A percentile compares a stretch with the other conserved stretches of the same genome.
These are phyloP conservation scores for Penaeus monodon DNA, from an alignment of 2,888 invertebrate genomes.

Conservation along the genomic window DNA sequence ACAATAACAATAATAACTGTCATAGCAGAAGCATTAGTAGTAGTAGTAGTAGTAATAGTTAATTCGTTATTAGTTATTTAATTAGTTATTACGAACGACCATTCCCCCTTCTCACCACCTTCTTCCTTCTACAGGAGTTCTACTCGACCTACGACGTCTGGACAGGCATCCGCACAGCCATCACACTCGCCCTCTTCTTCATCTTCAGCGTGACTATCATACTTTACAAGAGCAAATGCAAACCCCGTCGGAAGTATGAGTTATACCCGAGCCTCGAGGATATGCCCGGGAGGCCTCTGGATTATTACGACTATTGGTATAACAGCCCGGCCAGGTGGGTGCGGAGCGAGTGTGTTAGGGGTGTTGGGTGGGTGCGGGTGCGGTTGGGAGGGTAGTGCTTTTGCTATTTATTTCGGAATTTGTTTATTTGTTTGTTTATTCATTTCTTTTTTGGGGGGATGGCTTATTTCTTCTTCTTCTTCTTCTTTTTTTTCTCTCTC, in stretches of 20 bases:
- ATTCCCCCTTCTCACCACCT: not conserved
- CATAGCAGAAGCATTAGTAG: too few species aligned
- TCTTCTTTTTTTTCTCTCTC: too few species aligned
- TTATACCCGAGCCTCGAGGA: slow-evolving; percentile 64
- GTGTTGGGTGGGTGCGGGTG: not conserved
- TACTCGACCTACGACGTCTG: slow-evolving; percentile 93
- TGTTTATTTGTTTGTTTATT: too few species aligned
- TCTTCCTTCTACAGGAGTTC: slow-evolving; percentile 75
- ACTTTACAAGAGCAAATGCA: slow-evolving; percentile 78
- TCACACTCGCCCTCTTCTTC: slow-evolving; percentile 91
- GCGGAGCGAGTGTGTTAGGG: not conserved
- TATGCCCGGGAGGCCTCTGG: slow-evolving; percentile 55
- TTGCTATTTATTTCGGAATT: too few species aligned
- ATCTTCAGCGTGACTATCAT: slow-evolving; percentile 91
- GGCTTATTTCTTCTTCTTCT: too few species aligned
- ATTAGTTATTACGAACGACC: too few species aligned
- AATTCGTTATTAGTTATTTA: too few species aligned
- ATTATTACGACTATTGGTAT: slow-evolving; percentile 63
- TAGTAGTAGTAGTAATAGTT: too few species aligned
- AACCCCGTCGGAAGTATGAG: slow-evolving; percentile 58
- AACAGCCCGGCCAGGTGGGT: slow-evolving; percentile 57
- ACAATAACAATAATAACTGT: too few species aligned
- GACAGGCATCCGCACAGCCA: slow-evolving; percentile 92
- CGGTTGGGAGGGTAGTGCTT: too few species aligned
- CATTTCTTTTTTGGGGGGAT: too few species aligned